Conservation (phyloP, 2,888 invertebrate genomes). For the Vanessa cardui region DNA sequence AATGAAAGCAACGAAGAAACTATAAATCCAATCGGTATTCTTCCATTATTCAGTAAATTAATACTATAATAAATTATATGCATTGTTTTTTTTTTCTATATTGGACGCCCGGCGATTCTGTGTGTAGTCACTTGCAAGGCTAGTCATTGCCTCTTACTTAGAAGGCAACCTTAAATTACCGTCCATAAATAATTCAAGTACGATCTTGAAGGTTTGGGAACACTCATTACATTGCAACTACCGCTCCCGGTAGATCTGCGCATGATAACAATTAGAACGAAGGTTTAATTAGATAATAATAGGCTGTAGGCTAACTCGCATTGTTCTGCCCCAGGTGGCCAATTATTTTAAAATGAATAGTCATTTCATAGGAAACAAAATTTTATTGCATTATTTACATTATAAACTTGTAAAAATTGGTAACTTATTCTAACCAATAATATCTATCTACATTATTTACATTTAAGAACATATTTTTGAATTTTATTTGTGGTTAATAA, state of each 20-base stretch:
- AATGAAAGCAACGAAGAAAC: too few relatives aligned
- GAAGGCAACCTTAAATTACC: conserved; percentile 61
- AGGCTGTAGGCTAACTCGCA: not conserved
- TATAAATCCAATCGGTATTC: too few relatives aligned
- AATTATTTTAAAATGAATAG: conserved; percentile 24
- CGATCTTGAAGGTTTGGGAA: conserved; percentile 60
- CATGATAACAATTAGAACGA: conserved; percentile 30
- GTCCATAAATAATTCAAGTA: conserved; percentile 67
- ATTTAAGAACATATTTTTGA: conserved; percentile 42
- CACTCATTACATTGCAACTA: conserved; percentile 41
- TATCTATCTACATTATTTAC: conserved; percentile 71
- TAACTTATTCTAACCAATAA: conserved; percentile 52
- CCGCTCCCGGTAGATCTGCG: conserved; percentile 22
- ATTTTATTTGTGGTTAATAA: conserved; percentile 13
- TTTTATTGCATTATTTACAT: conserved; percentile 59
- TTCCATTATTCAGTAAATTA: too few relatives aligned
- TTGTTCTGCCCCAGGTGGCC: conserved; percentile 1
- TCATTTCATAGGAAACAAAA: conserved; percentile 45
- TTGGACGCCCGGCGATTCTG: conserved; percentile 38
- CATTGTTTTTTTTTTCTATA: not conserved
- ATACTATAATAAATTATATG: not conserved
- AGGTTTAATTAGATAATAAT: conserved; percentile 27
- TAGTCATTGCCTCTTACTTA: conserved; percentile 69
- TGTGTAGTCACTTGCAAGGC: conserved; percentile 64
- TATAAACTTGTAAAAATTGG: conserved; percentile 50